A percentile compares a stretch with the other conserved stretches of the same genome.
Conservation (phyloP, 2,113 vertebrate genomes). For the Loxodonta africana region DNA sequence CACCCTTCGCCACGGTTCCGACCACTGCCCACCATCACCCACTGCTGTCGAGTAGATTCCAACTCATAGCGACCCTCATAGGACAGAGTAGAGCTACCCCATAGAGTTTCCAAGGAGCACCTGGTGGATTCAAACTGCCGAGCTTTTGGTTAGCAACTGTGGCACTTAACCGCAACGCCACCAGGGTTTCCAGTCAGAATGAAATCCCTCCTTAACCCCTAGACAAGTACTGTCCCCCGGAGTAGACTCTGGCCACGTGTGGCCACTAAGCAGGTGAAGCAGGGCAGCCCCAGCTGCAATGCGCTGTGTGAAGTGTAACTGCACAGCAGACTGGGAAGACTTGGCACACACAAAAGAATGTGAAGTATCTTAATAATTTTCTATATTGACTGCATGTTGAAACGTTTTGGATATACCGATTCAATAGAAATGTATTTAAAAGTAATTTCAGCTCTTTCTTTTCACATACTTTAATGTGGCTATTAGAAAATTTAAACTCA, state of each 20-base stretch:
- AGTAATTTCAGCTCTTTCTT: conserved; percentile 21
- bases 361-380: not conserved
- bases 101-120: no score
- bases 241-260: not conserved
- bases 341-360: not conserved
- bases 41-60: no score
- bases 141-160: no score
- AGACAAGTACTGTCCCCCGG: not conserved
- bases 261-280: not conserved
- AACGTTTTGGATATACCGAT: not conserved
- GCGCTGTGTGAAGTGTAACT: not conserved
- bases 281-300: not conserved
- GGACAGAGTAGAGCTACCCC: no score
- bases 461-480: not conserved
- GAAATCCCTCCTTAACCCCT: not conserved
- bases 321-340: not conserved
- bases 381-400: not conserved
- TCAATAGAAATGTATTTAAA: not conserved
- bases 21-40: not conserved
- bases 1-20: not conserved
- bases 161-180: no score
- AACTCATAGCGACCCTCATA: no score
- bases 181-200: not conserved
- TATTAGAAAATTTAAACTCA: conserved; percentile 9
- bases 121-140: no score